These are phyloP conservation scores for Xiphophorus maculatus DNA, from an alignment of 2,113 vertebrate species.

Conservation along the genomic window DNA sequence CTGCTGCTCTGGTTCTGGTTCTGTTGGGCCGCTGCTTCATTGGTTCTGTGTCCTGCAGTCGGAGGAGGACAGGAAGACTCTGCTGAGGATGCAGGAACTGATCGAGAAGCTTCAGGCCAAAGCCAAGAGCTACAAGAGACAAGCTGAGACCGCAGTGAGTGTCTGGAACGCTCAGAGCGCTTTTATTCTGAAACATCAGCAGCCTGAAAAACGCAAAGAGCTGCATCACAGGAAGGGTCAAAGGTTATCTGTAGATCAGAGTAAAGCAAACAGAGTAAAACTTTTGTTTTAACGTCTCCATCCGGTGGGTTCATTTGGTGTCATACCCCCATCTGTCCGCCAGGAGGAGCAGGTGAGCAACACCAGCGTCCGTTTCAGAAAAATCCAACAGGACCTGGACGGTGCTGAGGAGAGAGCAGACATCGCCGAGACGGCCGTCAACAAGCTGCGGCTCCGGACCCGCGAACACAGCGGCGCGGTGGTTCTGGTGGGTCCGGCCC, in stretches of 20 bases:
- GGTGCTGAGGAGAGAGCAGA: constrained; percentile 89
- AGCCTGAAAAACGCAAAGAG: no score
- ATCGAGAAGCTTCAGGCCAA: constrained; percentile 93
- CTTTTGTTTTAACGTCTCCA: no score
- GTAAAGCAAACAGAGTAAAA: no score
- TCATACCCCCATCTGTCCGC: constrained; percentile 7
- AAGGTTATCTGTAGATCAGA: no score
- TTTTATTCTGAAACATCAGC: no score
- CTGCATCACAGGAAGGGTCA: no score
- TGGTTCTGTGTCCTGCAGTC: constrained; percentile 71
- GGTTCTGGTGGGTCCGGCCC: constrained; percentile 15
- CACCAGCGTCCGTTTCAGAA: constrained; percentile 85
- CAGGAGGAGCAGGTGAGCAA: constrained; percentile 91
- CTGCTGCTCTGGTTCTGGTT: neutral
- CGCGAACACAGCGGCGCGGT: constrained; percentile 85
- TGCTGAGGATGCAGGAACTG: constrained; percentile 93
- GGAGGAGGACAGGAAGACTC: constrained; percentile 92
- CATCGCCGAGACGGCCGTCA: constrained; percentile 88
- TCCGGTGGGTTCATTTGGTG: no score
- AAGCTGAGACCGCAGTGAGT: constrained; percentile 90
- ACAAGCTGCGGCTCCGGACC: constrained; percentile 86
- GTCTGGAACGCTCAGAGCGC: neutral
- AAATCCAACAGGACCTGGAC: constrained; percentile 90
- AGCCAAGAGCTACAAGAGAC: constrained; percentile 95
- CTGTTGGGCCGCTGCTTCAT: neutral